Percentiles rank a stretch among this genome's conserved stretches.
Evolutionary conservation across 2,888 invertebrate species (phyloP).

Genomic region (Salticus scenicus): DNA sequence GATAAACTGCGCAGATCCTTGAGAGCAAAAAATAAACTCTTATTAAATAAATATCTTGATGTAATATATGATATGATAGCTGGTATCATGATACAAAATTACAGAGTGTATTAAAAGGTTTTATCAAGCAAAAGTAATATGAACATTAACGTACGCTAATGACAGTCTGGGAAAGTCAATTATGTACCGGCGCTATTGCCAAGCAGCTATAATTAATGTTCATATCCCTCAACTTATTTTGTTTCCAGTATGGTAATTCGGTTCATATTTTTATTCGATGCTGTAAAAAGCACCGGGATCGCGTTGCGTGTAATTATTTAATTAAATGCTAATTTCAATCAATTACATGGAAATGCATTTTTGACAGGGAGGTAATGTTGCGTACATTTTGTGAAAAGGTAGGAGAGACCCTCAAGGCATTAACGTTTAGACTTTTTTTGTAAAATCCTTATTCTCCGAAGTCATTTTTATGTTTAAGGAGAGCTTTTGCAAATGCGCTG

Average conservation of each 20-base stretch:
- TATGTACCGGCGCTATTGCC: neutral
- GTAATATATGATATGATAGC: neutral
- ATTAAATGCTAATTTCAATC: constrained; percentile 19
- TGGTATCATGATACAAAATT: neutral
- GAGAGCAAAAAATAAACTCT: no score
- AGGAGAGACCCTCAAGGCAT: neutral
- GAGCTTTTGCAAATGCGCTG: no score
- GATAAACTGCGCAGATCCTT: no score
- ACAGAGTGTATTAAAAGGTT: neutral
- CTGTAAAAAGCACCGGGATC: neutral
- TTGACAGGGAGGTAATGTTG: neutral
- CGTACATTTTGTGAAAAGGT: neutral
- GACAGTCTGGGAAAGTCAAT: neutral
- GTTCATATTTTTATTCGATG: neutral
- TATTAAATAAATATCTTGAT: no score
- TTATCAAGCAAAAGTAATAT: neutral
- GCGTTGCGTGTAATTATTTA: neutral
- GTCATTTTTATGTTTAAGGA: no score
- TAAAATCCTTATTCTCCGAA: no score
- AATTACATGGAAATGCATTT: constrained; percentile 4
- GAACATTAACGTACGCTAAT: neutral
- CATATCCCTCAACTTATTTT: neutral
- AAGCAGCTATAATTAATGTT: neutral
- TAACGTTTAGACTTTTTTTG: neutral
- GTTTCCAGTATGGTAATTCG: neutral